A percentile compares a stretch with the other conserved stretches of the same genome.
Evolutionary conservation across 2,888 invertebrate species (phyloP).

Genomic region (Apotomis turbidana): DNA sequence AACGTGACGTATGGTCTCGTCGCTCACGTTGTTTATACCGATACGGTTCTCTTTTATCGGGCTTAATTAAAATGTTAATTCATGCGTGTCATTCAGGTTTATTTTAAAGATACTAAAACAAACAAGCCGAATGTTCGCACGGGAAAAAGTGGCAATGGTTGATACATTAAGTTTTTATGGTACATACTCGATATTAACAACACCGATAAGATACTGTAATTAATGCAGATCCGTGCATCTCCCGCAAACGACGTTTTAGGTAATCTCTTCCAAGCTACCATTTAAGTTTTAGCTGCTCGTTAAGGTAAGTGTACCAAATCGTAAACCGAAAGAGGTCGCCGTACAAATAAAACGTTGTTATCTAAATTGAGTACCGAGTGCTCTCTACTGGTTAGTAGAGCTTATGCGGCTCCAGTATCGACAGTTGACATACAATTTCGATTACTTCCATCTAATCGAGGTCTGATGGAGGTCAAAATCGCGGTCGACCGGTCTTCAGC

Average conservation of each 20-base stretch:
- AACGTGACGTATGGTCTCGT: constrained; percentile 17
- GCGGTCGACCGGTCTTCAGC: constrained; percentile 67
- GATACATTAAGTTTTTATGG: constrained; percentile 40
- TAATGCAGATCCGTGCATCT: constrained; percentile 37
- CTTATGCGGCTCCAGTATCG: constrained; percentile 21
- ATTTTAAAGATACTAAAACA: constrained; percentile 22
- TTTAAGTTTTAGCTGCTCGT: constrained; percentile 35
- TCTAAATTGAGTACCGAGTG: constrained; percentile 11
- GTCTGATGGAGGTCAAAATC: constrained; percentile 61
- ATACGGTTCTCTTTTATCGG: constrained; percentile 22
- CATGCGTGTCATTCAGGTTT: constrained; percentile 32
- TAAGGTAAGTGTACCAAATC: constrained; percentile 39
- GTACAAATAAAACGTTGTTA: constrained; percentile 36
- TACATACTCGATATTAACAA: constrained; percentile 43
- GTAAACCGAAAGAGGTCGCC: constrained; percentile 37
- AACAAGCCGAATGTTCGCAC: constrained; percentile 44
- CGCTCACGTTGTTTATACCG: constrained; percentile 4
- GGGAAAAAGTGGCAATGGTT: constrained; percentile 43
- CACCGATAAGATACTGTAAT: constrained; percentile 48
- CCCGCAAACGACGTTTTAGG: constrained; percentile 32
- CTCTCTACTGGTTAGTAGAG: constrained; percentile 12
- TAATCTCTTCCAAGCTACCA: constrained; percentile 29
- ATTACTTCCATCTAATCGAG: constrained; percentile 57
- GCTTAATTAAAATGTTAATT: constrained; percentile 33
- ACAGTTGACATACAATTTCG: constrained; percentile 39